Evolutionary conservation across 2,888 invertebrate genomes (phyloP).

Genomic region (Ceramica pisi): DNA sequence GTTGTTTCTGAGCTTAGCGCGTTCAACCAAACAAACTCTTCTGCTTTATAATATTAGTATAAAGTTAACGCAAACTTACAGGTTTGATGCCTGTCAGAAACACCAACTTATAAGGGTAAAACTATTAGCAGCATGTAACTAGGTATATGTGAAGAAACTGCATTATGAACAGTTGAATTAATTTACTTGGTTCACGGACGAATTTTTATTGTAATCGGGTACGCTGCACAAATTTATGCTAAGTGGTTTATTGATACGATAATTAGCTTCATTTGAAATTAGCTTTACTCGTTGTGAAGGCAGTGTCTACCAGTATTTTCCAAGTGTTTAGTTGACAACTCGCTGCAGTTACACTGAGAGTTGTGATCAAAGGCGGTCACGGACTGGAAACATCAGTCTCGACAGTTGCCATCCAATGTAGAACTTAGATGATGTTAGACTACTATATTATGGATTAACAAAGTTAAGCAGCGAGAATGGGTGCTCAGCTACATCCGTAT

Average conservation of each 20-base stretch:
- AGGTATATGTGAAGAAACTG: background rate
- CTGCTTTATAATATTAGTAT: no score
- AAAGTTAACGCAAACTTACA: background rate
- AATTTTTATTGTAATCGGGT: background rate
- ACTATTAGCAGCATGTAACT: background rate
- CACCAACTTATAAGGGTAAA: conserved; percentile 9
- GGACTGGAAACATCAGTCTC: background rate
- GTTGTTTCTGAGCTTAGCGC: no score
- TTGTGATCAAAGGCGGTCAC: background rate
- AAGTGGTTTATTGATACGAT: background rate
- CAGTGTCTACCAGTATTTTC: background rate
- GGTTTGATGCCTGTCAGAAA: background rate
- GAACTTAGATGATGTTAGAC: background rate
- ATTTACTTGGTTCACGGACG: background rate
- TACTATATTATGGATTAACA: no score
- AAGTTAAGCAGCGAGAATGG: no score
- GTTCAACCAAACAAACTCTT: no score
- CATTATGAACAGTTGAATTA: conserved; percentile 10
- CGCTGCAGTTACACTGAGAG: background rate
- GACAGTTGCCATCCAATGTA: background rate
- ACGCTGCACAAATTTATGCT: background rate
- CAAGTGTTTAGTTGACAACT: background rate
- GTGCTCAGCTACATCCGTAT: no score
- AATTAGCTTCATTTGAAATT: no score
- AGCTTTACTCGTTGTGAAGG: background rate